A percentile compares a stretch with the other conserved stretches of the same genome.
phyloP scores from a whole-genome alignment of 37 sponge, comb jelly and placozoan species.

The Cliona cf. orientalis region DNA sequence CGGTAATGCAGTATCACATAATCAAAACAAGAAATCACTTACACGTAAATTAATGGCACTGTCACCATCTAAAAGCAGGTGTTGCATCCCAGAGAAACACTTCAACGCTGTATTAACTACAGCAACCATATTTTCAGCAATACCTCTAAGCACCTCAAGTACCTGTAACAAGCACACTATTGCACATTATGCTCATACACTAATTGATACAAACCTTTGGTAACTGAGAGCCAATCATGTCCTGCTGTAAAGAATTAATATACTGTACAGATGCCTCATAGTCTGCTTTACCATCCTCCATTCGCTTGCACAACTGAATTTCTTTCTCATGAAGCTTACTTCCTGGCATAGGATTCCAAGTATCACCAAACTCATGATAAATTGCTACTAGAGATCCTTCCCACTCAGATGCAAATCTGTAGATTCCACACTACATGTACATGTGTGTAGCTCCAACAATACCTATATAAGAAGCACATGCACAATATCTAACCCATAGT shows the following conservation, averaged over 20 bases:
- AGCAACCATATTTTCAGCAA: slow-evolving; percentile 55
- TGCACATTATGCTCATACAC: background rate
- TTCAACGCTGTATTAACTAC: slow-evolving; percentile 48
- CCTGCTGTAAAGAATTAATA: slow-evolving; percentile 19
- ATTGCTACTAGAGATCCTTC: slow-evolving; percentile 45
- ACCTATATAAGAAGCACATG: background rate
- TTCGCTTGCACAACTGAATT: slow-evolving; percentile 11
- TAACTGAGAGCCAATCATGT: slow-evolving; percentile 16
- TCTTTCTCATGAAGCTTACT: slow-evolving; percentile 70
- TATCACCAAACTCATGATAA: slow-evolving; percentile 52
- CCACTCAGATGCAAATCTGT: slow-evolving; percentile 61
- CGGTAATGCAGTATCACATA: too few relatives aligned
- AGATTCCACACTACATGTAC: too few relatives aligned
- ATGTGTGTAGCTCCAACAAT: too few relatives aligned
- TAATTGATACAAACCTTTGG: slow-evolving; percentile 13
- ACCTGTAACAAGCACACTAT: background rate
- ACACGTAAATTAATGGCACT: too few relatives aligned
- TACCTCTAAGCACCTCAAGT: slow-evolving; percentile 6
- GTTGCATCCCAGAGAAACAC: slow-evolving; percentile 52
- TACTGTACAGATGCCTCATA: slow-evolving; percentile 12
- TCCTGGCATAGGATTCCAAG: slow-evolving; percentile 59
- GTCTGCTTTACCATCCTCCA: slow-evolving; percentile 55
- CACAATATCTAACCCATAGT: slow-evolving; percentile 15
- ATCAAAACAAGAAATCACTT: too few relatives aligned
- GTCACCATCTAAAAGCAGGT: slow-evolving; percentile 3